A percentile compares a stretch with the other conserved stretches of the same genome.
These are phyloP conservation scores for Echinops telfairi DNA, from an alignment of 2,113 vertebrate species.

Conservation along the genomic window DNA sequence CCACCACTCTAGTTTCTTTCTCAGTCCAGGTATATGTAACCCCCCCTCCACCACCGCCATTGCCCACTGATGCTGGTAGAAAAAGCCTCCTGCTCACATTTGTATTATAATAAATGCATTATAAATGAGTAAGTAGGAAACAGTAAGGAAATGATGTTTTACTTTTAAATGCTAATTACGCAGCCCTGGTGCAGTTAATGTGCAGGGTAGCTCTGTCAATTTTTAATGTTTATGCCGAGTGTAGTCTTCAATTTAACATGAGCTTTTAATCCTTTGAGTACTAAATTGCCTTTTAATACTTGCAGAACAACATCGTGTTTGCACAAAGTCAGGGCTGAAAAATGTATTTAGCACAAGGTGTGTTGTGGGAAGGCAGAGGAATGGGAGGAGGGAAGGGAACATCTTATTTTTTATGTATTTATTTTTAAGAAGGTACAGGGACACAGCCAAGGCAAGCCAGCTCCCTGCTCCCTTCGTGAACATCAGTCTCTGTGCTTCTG, in stretches of 20 bases:
- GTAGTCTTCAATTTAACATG: conserved; percentile 99
- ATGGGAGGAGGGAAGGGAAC: conserved; percentile 56
- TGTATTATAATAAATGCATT: conserved; percentile 92
- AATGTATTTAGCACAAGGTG: conserved; percentile 91
- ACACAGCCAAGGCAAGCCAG: conserved; percentile 47
- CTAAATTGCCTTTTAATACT: conserved; percentile 98
- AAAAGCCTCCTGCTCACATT: conserved; percentile 85
- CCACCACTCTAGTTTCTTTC: conserved; percentile 64
- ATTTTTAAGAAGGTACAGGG: conserved; percentile 68
- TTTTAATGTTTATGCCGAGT: conserved; percentile 97
- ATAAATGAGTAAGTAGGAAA: conserved; percentile 92
- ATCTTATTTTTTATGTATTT: neutral
- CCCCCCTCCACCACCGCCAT: conserved; percentile 66
- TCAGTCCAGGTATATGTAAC: conserved; percentile 63
- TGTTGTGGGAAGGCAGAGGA: conserved; percentile 77
- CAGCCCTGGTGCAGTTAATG: conserved; percentile 93
- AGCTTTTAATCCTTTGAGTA: conserved; percentile 97
- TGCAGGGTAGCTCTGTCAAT: conserved; percentile 95
- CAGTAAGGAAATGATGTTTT: conserved; percentile 93
- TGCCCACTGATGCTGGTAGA: conserved; percentile 79
- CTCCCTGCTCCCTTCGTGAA: conserved; percentile 63
- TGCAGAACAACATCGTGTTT: conserved; percentile 94
- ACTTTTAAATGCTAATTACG: conserved; percentile 94
- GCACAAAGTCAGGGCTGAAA: conserved; percentile 93
- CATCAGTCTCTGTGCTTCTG: conserved; percentile 74